These are phyloP conservation scores for Achlya flavicornis DNA, from an alignment of 2,888 invertebrate genomes.

Conservation along the genomic window DNA sequence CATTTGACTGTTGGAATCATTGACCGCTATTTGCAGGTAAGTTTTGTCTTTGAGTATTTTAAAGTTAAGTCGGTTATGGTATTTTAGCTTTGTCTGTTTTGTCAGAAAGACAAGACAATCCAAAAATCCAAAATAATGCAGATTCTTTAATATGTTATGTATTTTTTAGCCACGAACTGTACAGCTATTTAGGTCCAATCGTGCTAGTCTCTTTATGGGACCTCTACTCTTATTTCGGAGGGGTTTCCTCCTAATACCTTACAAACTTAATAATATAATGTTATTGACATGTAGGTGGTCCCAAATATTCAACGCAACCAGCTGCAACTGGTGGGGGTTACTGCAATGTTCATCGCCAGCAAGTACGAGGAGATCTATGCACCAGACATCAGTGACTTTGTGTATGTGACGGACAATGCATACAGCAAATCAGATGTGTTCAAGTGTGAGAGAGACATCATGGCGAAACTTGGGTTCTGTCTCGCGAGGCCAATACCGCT, in stretches of 20 bases:
- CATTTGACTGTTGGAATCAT: slow-evolving; percentile 94
- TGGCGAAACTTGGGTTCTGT: slow-evolving; percentile 90
- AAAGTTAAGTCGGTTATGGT: neutral
- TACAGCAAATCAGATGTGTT: slow-evolving; percentile 91
- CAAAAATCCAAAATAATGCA: too few species aligned
- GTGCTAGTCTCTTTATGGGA: too few species aligned
- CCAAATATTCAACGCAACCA: slow-evolving; percentile 86
- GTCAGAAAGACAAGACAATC: neutral
- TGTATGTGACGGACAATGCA: slow-evolving; percentile 94
- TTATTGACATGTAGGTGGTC: slow-evolving; percentile 77
- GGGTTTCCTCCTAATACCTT: too few species aligned
- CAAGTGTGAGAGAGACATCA: slow-evolving; percentile 91
- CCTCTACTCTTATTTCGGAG: too few species aligned
- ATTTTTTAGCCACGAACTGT: too few species aligned
- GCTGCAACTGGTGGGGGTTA: slow-evolving; percentile 94
- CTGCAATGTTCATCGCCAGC: slow-evolving; percentile 94
- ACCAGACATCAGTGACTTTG: slow-evolving; percentile 94
- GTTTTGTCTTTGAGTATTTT: slow-evolving; percentile 7
- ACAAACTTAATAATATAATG: slow-evolving; percentile 2
- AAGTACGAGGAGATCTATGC: slow-evolving; percentile 98
- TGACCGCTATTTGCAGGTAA: slow-evolving; percentile 94
- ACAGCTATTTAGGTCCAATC: too few species aligned
- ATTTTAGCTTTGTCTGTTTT: neutral
- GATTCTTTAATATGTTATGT: too few species aligned
- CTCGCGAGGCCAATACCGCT: slow-evolving; percentile 94